A percentile compares a stretch with the other conserved stretches of the same genome.
These are phyloP conservation scores for Yoshiicerus persimilis DNA, from an alignment of 1,140 invertebrate genomes.

Conservation along the genomic window DNA sequence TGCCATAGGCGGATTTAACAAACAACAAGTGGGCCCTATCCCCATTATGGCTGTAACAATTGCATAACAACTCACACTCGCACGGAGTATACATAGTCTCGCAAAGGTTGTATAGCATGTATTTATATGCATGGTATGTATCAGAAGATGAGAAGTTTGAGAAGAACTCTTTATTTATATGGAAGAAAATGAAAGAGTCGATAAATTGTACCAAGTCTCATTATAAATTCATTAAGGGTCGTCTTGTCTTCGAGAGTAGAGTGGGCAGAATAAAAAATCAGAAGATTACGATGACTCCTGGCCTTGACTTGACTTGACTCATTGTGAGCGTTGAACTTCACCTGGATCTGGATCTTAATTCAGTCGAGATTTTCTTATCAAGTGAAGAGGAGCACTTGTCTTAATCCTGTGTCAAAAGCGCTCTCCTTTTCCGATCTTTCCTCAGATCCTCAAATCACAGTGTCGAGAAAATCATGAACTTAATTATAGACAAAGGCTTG, in stretches of 20 bases:
- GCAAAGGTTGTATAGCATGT: neutral
- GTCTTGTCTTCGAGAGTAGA: neutral
- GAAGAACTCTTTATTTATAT: neutral
- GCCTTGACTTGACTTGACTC: neutral
- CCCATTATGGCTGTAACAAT: neutral
- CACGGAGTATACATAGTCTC: neutral
- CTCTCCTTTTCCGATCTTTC: neutral
- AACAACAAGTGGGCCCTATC: neutral
- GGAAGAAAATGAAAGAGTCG: neutral
- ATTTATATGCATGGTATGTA: no score
- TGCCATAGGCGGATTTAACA: neutral
- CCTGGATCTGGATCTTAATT: conserved; percentile 2
- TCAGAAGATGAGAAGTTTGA: no score
- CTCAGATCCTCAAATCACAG: neutral
- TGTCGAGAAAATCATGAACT: neutral
- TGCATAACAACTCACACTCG: neutral
- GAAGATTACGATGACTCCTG: neutral
- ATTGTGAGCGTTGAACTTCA: conserved; percentile 12
- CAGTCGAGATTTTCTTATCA: neutral
- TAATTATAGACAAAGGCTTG: neutral
- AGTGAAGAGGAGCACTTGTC: neutral
- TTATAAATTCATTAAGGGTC: conserved; percentile 23
- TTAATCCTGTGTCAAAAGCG: neutral
- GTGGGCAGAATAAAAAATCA: neutral
- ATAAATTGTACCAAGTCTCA: neutral